phyloP scores from a whole-genome alignment of 2,888 invertebrate genomes.

The Eupithecia abbreviata region DNA sequence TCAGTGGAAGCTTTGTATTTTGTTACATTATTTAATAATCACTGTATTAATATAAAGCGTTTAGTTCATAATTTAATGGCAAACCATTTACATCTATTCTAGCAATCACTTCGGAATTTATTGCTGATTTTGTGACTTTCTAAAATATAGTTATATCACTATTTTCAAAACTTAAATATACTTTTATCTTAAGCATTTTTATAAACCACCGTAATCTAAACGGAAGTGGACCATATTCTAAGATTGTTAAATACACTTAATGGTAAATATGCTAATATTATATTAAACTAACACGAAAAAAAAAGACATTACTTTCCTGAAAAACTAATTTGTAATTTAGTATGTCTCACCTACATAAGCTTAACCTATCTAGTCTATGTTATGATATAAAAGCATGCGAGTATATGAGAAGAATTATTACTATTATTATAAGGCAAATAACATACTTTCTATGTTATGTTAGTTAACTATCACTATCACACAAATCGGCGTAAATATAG shows the following conservation, averaged over 20 bases:
- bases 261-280: conserved; percentile 31
- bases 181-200: not conserved
- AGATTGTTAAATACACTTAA: conserved; percentile 39
- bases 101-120: conserved; percentile 19
- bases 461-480: conserved; percentile 42
- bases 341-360: conserved; percentile 15
- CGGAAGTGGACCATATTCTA: conserved; percentile 43
- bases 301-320: conserved; percentile 24
- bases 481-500: conserved; percentile 48
- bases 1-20: conserved; percentile 29
- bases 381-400: conserved; percentile 64
- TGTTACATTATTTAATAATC: conserved; percentile 29
- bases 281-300: conserved; percentile 28
- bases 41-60: conserved; percentile 37
- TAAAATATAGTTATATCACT: conserved; percentile 13
- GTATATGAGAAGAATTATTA: conserved; percentile 65
- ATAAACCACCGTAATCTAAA: conserved; percentile 30
- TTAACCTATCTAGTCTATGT: conserved; percentile 48
- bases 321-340: conserved; percentile 38
- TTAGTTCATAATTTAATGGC: conserved; percentile 36
- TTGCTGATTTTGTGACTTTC: conserved; percentile 24
- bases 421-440: conserved; percentile 67
- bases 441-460: conserved; percentile 39
- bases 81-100: conserved; percentile 26
- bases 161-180: not conserved